These are phyloP conservation scores for Erannis defoliaria DNA, from an alignment of 2,888 invertebrate genomes.

Conservation along the genomic window DNA sequence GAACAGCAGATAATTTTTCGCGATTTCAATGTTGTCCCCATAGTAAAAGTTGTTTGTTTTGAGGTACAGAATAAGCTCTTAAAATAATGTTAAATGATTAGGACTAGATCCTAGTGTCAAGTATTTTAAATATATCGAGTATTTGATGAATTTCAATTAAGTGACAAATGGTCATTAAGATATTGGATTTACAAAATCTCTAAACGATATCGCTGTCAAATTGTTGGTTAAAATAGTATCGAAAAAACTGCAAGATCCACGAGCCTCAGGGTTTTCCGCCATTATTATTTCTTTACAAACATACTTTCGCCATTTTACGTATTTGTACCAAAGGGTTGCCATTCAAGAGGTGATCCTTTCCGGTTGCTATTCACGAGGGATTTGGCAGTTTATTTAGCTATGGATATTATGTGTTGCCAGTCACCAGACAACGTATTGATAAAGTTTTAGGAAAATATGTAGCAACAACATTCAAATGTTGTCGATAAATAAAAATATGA, in stretches of 20 bases:
- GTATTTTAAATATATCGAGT: too few species aligned
- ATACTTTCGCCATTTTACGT: slow-evolving; percentile 8
- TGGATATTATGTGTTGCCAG: slow-evolving; percentile 13
- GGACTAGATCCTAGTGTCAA: too few species aligned
- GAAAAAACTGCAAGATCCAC: slow-evolving; percentile 1
- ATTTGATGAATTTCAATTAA: too few species aligned
- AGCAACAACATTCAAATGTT: too few species aligned
- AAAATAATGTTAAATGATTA: too few species aligned
- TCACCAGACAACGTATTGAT: not conserved
- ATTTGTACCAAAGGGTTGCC: slow-evolving; percentile 26
- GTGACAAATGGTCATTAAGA: too few species aligned
- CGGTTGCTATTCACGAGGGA: slow-evolving; percentile 22
- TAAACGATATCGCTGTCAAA: not conserved
- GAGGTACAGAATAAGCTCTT: too few species aligned
- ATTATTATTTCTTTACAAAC: slow-evolving; percentile 12
- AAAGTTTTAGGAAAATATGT: not conserved
- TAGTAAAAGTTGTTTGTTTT: too few species aligned
- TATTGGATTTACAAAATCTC: not conserved
- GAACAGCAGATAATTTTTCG: too few species aligned
- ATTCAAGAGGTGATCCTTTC: slow-evolving; percentile 28
- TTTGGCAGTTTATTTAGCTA: slow-evolving; percentile 17
- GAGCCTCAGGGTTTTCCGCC: slow-evolving; percentile 12
- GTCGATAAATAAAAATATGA: too few species aligned
- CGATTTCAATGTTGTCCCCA: too few species aligned
- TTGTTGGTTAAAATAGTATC: not conserved